Evolutionary conservation across 2,113 vertebrate genomes (phyloP), one percentile per base, ranked within the genome.

Genomic region (Scortum barcoo): DNA sequence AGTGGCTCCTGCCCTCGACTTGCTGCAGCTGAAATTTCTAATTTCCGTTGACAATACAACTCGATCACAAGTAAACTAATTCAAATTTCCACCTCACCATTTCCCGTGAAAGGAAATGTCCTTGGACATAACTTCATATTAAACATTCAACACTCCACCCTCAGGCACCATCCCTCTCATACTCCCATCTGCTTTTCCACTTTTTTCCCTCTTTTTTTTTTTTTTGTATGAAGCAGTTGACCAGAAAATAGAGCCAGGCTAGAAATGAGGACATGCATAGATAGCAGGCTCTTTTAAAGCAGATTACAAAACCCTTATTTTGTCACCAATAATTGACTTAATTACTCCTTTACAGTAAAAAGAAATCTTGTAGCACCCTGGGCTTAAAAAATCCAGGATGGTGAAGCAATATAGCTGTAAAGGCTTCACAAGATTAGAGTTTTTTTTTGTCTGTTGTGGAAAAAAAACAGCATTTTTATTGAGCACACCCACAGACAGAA

Each of bases 191-290:
- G 72, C 72, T 75, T 72, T 72, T 30, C 16, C n/a, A 48, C 22
- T 78, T 57, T 76, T 50, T 42, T 44, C 42, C 22, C 26, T 28
- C 19, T 38, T 3, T 66, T 46, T 46, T 56, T 80, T 2, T 12
- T 22, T 42, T 62, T 66, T n/a, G 26, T 61, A 56, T 83, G 6
- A 8, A 86, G 77, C 72, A 81, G 50, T 72, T 89, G 81, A 92
- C 78, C 70, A 70, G 76, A 84, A 77, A 66, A 51, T 20, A 73
- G 26, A 53, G 83, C 84, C 67, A 58, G 30, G 75, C 86, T 66
- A 87, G 77, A 91, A 93, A 93, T 68, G 62, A 94, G 87, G 91
- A 89, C 86, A 86, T 71, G 74, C 83, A 83, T 46, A 78, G 51
- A 88, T 90, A 90, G 89, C 53, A 65, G 65, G 71, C 81, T 89